Conservation (phyloP, 1,140 invertebrate species). For the Ruditapes philippinarum region DNA sequence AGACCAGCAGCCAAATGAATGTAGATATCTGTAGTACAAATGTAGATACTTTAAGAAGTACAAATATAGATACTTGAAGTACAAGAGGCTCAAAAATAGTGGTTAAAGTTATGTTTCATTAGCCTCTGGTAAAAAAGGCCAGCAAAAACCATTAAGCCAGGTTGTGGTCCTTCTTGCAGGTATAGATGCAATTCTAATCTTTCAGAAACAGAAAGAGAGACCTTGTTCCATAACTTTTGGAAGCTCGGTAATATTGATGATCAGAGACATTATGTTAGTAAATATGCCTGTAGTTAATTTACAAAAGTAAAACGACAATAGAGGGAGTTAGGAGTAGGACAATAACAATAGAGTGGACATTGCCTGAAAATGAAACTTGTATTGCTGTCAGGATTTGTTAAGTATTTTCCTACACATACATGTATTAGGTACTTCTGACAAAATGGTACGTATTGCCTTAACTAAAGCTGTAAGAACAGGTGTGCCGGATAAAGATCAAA, state of each 20-base stretch:
- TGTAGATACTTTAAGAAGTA: too few relatives aligned
- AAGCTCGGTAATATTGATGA: background rate
- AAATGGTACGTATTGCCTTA: conserved; percentile 2
- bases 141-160: background rate
- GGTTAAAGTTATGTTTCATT: background rate
- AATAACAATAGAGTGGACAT: background rate
- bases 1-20: too few relatives aligned
- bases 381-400: conserved; percentile 15
- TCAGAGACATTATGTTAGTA: conserved; percentile 23
- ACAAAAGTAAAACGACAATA: background rate
- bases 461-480: background rate
- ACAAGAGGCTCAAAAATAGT: background rate
- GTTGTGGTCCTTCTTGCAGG: background rate
- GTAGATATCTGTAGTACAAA: too few relatives aligned
- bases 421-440: conserved; percentile 5
- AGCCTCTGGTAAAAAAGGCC: background rate
- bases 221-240: conserved; percentile 15
- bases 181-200: conserved; percentile 10
- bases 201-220: background rate
- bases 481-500: background rate
- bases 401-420: conserved; percentile 25
- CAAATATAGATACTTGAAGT: too few relatives aligned
- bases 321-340: too few relatives aligned
- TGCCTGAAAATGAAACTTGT: background rate
- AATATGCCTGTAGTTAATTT: background rate